Evolutionary conservation across 2,888 invertebrate species (phyloP).

Genomic region (Orthosia cruda): DNA sequence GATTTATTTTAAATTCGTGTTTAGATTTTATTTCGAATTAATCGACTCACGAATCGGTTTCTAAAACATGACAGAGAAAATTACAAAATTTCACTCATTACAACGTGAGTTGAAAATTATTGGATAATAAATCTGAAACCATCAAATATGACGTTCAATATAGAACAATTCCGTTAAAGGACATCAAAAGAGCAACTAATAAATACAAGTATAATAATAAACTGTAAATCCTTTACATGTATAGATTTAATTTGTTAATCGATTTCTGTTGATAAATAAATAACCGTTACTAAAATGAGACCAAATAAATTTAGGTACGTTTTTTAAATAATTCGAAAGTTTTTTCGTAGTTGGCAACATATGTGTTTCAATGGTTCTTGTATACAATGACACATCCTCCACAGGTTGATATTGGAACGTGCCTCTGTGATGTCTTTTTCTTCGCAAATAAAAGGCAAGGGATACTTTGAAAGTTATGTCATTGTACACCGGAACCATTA

Average conservation of each 20-base stretch:
- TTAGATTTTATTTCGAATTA: conserved; percentile 39
- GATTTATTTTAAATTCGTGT: conserved; percentile 30
- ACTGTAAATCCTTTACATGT: conserved; percentile 58
- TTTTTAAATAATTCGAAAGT: conserved; percentile 76
- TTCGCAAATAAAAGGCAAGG: background rate
- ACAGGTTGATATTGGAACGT: background rate
- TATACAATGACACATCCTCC: conserved; percentile 27
- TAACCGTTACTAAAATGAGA: conserved; percentile 91
- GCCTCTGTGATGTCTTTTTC: background rate
- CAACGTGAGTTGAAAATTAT: conserved; percentile 29
- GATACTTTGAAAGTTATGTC: conserved; percentile 11
- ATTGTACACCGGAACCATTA: conserved; percentile 59
- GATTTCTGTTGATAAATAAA: conserved; percentile 80
- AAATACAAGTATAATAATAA: conserved; percentile 42
- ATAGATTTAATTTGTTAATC: conserved; percentile 72
- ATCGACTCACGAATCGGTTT: conserved; percentile 41
- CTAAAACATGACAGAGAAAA: conserved; percentile 13
- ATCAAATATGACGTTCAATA: conserved; percentile 14
- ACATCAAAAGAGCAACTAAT: conserved; percentile 24
- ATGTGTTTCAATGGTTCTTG: conserved; percentile 76
- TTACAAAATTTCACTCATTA: conserved; percentile 20
- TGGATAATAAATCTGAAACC: conserved; percentile 28
- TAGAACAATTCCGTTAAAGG: conserved; percentile 18
- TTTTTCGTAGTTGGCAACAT: conserved; percentile 83
- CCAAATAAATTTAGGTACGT: conserved; percentile 91